Evolutionary conservation across 2,797 vertebrate species (phyloP).

Genomic region (Ptychadena robeensis): DNA sequence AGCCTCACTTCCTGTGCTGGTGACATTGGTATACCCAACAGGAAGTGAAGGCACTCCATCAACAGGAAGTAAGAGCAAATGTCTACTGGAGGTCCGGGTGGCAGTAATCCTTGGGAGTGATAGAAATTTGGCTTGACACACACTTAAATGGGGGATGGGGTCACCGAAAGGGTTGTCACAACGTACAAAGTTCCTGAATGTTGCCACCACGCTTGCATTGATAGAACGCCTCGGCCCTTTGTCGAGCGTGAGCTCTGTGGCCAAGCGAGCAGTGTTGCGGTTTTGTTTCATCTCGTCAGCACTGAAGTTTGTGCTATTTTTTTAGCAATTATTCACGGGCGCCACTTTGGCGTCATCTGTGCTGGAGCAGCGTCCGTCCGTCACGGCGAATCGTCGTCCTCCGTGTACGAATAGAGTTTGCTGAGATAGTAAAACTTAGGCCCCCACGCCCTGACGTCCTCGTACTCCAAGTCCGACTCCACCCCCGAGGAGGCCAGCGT

Average conservation of each 20-base stretch:
- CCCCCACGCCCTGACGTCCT: conserved; percentile 83
- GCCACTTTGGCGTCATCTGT: neutral
- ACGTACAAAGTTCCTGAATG: conserved; percentile 21
- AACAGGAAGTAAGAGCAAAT: no score
- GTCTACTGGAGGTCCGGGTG: no score
- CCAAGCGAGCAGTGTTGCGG: neutral
- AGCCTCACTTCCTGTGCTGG: no score
- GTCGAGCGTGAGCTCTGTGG: conserved; percentile 13
- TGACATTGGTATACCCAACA: no score
- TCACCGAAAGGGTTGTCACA: neutral
- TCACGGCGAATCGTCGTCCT: conserved; percentile 75
- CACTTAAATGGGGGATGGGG: no score
- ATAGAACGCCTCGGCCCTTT: neutral
- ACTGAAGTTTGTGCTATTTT: neutral
- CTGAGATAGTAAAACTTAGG: conserved; percentile 85
- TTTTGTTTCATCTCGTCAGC: neutral
- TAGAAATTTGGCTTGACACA: no score
- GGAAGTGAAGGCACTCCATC: no score
- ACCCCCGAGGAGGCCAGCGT: conserved; percentile 79
- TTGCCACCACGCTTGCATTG: conserved; percentile 9
- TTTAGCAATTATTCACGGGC: neutral
- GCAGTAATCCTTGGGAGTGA: no score
- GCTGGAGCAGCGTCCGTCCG: neutral
- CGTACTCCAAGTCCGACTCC: conserved; percentile 71
- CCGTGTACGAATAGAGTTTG: conserved; percentile 79